Evolutionary conservation across 2,113 vertebrate species (phyloP), one percentile per base, ranked within the genome.

Genomic region (Scatophagus argus): DNA sequence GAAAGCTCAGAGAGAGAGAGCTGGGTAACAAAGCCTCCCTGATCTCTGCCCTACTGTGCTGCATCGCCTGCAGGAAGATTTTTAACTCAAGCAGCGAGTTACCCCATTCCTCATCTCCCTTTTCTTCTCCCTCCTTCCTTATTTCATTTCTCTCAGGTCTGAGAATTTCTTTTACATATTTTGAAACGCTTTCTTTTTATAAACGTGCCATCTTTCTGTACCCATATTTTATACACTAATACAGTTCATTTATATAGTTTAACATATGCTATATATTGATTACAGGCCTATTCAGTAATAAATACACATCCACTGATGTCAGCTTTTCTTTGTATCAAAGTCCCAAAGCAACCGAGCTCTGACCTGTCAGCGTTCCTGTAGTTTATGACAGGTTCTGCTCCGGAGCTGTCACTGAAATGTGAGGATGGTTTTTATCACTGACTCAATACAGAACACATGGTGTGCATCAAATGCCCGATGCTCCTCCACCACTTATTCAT

Each of bases 41-140:
- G 81, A 86, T 84, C 75, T 71, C 64, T 88, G 72, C 43, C 67
- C 83, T 34, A 17, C 68, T 66, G 62, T 59, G 66, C 64, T 65
- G 77, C 66, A 62, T 47, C 2, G 54, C 76, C 56, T 78, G 56
- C 56, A 84, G 68, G 61, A 11, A 36, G 1, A 19, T 11, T 27
- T 77, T 74, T 12, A 63, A 63, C 34, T 71, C 21, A 58, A 77
- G 68, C 65, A 76, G 71, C 19, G 29, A 59, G 46, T 36, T 67
- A 47, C 64, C 21, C 46, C 27, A 25, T 19, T 27, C 29, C 31
- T 13, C 12, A 2, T 16, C 52, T 64, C 12, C 17, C 27, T 46
- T 66, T 51, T 46, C 12, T 61, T 17, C 38, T 64, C 19, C 21
- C 43, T 44, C 16, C 41, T 66, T 44, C 32, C 39, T 21, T 68